Base-by-base conservation (phyloP, 2,113 vertebrate species). In the Rhinopithecus roxellana region DNA sequence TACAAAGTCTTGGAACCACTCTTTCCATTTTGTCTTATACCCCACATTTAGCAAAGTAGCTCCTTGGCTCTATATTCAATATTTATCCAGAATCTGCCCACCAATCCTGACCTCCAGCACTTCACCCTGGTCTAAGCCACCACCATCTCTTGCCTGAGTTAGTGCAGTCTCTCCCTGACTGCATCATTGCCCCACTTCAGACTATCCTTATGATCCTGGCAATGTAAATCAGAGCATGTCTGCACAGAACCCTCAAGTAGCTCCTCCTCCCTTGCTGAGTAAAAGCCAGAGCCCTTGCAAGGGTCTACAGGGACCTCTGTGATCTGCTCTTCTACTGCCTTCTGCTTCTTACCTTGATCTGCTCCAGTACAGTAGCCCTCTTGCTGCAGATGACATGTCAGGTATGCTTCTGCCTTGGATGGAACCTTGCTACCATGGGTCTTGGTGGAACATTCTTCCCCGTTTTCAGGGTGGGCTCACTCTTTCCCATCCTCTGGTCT, bases 371-470 rank as follows among this genome's bases (percentile, higher is more conserved):
- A 14, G 35, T 25, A 16, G 16, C 88, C 67, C 40, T 67, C 5
- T 27, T 48, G 43, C 55, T 17, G 32, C 38, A 55, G 52, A 32
- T 7, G 52, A 20, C 40, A 3, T 16, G 1, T 12, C 0, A 4
- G 74, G 13, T 27, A 1, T 4, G 48, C 35, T 40, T 1, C 70
- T 11, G 43, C 23, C 81, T n/a, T 0, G 0, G 74, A 23, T 0
- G 0, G 67, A 30, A n/a, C 38, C 52, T 38, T 64, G 72, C 40
- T 17, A 0, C 12, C n/a, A 0, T 16, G 55, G 32, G 2, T 55
- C 43, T 55, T 79, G 6, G 25, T 79, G 61, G 27, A 27, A 35
- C 75, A 50, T 64, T 77, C 81, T 40, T 78, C 38, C 38, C 69
- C 30, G 1, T 8, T 38, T 0, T 10, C 67, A 8, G n/a, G 5